phyloP scores from a whole-genome alignment of 2,888 invertebrate genomes.

The Microchrysa polita region DNA sequence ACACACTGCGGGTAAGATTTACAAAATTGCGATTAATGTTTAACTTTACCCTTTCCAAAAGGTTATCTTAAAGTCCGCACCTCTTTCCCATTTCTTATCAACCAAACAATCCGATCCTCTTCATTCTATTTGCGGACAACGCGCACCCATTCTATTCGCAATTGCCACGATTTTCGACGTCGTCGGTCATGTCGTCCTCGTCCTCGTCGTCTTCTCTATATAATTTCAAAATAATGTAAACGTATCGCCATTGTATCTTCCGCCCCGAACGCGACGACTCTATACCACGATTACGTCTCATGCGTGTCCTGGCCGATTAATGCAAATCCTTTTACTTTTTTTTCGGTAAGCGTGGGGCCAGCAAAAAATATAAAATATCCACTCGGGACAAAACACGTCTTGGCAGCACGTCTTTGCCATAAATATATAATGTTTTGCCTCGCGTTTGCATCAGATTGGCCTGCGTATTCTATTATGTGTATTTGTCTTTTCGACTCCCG shows the following conservation, averaged over 20 bases:
- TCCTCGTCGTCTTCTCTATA: too few relatives aligned
- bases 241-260: slow-evolving; percentile 7
- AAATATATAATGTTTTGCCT: slow-evolving; percentile 46
- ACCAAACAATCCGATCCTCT: too few relatives aligned
- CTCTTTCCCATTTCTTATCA: too few relatives aligned
- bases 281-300: slow-evolving; percentile 13
- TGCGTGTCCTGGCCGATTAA: slow-evolving; percentile 33
- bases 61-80: too few relatives aligned
- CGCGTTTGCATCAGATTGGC: slow-evolving; percentile 21
- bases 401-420: slow-evolving; percentile 44
- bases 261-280: background rate
- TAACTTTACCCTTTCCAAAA: too few relatives aligned
- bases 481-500: background rate
- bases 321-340: slow-evolving; percentile 28
- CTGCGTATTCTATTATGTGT: background rate
- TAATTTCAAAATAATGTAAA: slow-evolving; percentile 29
- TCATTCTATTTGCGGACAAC: too few relatives aligned
- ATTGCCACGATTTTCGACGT: too few relatives aligned
- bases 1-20: too few relatives aligned
- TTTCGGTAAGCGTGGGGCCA: background rate
- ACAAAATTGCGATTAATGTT: too few relatives aligned
- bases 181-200: too few relatives aligned
- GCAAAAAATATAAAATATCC: slow-evolving; percentile 35
- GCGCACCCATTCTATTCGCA: too few relatives aligned
- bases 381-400: slow-evolving; percentile 38